Evolutionary conservation across 2,888 invertebrate genomes (phyloP).

Genomic region (Branchellion lobata): DNA sequence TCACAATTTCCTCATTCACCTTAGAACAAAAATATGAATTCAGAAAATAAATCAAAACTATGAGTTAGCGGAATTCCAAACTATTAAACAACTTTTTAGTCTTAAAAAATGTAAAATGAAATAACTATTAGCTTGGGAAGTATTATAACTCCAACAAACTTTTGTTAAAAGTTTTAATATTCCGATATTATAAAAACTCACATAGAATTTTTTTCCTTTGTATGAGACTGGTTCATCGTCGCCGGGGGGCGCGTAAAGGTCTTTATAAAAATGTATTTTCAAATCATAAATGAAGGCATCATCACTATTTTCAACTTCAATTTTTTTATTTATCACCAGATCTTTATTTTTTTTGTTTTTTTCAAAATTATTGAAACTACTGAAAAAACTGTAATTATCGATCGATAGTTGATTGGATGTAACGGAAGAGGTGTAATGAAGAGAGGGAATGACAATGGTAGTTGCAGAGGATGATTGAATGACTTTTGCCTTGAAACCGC

Average conservation of each 20-base stretch:
- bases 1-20: background rate
- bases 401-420: background rate
- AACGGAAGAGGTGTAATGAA: background rate
- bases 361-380: background rate
- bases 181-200: too few relatives aligned
- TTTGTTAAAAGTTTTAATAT: too few relatives aligned
- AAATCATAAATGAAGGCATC: background rate
- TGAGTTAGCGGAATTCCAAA: background rate
- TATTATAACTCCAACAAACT: too few relatives aligned
- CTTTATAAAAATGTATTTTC: background rate
- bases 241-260: background rate
- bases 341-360: background rate
- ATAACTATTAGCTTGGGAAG: too few relatives aligned
- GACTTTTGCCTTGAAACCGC: background rate
- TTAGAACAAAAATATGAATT: background rate
- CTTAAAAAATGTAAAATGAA: too few relatives aligned
- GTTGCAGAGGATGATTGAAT: background rate
- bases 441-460: background rate
- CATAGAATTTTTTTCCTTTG: background rate
- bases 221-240: background rate
- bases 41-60: background rate
- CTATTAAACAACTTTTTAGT: too few relatives aligned
- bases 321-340: background rate
- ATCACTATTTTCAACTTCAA: background rate
- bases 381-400: slow-evolving; percentile 1